Evolutionary conservation across 1,140 invertebrate genomes (phyloP), one percentile per base, ranked within the genome.

Genomic region (Drosophila mauritiana): DNA sequence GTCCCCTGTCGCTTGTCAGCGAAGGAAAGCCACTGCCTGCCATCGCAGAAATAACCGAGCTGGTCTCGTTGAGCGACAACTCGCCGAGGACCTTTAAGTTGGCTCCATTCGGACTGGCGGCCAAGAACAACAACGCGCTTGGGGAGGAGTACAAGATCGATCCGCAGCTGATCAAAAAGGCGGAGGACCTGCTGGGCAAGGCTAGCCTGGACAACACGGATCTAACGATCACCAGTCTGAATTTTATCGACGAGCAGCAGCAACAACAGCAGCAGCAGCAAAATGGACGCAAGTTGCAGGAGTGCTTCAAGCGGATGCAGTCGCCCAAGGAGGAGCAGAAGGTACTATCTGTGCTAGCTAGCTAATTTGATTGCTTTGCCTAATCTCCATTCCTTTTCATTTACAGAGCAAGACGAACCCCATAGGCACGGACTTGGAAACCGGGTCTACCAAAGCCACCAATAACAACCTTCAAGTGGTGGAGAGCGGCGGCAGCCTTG

Each of bases 181-280:
- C 91, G 2, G 92, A 92, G 62, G 89, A 91, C 69, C 69, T 92
- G 42, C 36, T 92, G 42, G 91, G 92, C 58, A 92, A 92, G 78
- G 84, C 84, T 6, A 92, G 89, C 15, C 81, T 94, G 54, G 93
- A 94, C 68, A 94, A 94, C 68, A 93, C 93, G 8, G 94, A 94
- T 86, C 92, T 94, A n/a, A 94, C 94, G 25, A 93, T 94, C 37
- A 94, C 94, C 45, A 94, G 94, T 15, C 80, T 94, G 4, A 94
- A 94, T 74, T 94, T 93, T 62, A 94, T 94, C 61, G 94, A 94
- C 70, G 94, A 94, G 73, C 91, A 92, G 54, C 86, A 92, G 55
- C 74, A 85, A 67, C 65, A 80, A 61, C 62, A 65, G 1, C 70
- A 77, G 48, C 64, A 76, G 31, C 72, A 72, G 20, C 80, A 90